Conservation (phyloP, 2,113 vertebrate genomes). For the Lophura nycthemera region DNA sequence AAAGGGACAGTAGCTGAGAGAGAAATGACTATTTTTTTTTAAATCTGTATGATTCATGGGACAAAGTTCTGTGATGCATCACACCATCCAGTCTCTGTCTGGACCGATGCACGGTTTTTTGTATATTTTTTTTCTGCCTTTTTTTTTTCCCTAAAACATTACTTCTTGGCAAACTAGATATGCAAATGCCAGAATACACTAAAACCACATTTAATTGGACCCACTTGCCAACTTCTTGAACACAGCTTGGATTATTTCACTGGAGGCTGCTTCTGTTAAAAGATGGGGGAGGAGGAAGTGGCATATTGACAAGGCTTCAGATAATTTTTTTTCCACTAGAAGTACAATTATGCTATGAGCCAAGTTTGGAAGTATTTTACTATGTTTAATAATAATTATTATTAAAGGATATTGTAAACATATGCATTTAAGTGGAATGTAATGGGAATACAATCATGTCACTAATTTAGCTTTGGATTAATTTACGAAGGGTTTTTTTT, state of each 20-base stretch:
- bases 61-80: conserved; percentile 70
- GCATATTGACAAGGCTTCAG: conserved; percentile 84
- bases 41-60: conserved; percentile 65
- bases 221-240: conserved; percentile 88
- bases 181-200: conserved; percentile 88
- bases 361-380: conserved; percentile 87
- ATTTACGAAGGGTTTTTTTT: conserved; percentile 61
- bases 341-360: conserved; percentile 81
- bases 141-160: conserved; percentile 77
- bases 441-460: conserved; percentile 74
- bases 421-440: conserved; percentile 80
- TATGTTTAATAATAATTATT: conserved; percentile 87
- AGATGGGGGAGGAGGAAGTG: conserved; percentile 85
- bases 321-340: conserved; percentile 75
- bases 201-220: conserved; percentile 89
- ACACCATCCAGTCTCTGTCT: conserved; percentile 75
- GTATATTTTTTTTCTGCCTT: conserved; percentile 28
- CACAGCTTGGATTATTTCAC: conserved; percentile 88
- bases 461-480: conserved; percentile 71
- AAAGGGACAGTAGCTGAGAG: neutral
- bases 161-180: conserved; percentile 86
- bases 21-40: neutral
- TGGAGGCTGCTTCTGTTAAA: conserved; percentile 87
- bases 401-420: conserved; percentile 85
- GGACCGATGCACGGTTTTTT: conserved; percentile 58